phyloP scores from a whole-genome alignment of 1,140 invertebrate genomes.

The Andricus grossulariae region DNA sequence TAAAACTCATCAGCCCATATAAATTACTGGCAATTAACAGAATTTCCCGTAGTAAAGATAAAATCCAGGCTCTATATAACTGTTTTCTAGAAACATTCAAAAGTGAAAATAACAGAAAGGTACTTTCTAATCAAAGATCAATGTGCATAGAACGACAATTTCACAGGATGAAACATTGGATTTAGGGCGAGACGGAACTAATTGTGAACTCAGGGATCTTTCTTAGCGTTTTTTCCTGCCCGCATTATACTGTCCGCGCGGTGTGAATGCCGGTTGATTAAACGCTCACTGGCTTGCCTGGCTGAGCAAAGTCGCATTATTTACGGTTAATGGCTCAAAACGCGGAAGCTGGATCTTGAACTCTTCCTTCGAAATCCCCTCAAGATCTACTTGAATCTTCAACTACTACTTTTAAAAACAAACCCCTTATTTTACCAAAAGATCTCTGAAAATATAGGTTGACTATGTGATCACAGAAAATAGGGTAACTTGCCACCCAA shows the following conservation, averaged over 20 bases:
- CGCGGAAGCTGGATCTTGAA: slow-evolving; percentile 6
- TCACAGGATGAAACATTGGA: neutral
- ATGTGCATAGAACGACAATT: neutral
- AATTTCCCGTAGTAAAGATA: too few relatives aligned
- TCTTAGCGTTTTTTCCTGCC: neutral
- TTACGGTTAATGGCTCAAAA: slow-evolving; percentile 21
- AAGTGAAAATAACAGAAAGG: neutral
- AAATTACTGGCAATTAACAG: too few relatives aligned
- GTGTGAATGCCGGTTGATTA: neutral
- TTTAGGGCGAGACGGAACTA: neutral
- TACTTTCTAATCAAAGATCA: slow-evolving; percentile 3
- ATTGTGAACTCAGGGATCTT: neutral
- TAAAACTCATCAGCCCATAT: neutral
- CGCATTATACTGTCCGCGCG: neutral
- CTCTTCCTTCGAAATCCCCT: slow-evolving; percentile 16
- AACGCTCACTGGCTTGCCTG: neutral
- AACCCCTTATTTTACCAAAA: neutral
- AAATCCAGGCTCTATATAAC: slow-evolving; percentile 1
- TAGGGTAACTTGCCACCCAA: too few relatives aligned
- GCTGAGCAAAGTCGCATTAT: neutral
- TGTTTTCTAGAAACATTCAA: slow-evolving; percentile 3
- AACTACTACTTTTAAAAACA: neutral
- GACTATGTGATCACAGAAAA: too few relatives aligned
- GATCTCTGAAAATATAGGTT: neutral
- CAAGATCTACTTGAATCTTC: neutral